Conservation (phyloP, 2,888 invertebrate genomes). For the Mantis religiosa region DNA sequence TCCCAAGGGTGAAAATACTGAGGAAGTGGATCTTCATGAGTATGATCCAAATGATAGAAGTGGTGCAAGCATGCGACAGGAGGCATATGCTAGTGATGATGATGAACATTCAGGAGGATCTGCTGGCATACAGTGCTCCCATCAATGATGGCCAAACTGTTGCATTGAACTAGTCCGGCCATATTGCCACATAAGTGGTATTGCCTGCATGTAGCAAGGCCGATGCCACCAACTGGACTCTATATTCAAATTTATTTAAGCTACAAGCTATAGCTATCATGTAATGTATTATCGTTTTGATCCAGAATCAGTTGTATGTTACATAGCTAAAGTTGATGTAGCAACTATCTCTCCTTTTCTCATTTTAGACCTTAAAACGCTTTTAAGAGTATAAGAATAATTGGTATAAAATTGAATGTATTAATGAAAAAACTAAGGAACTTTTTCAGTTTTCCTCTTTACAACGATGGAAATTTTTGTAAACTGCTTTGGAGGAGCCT, state of each 20-base stretch:
- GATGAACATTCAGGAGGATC: constrained; percentile 59
- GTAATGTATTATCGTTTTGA: neutral
- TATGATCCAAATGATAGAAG: constrained; percentile 60
- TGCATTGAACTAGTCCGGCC: neutral
- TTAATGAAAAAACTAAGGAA: neutral
- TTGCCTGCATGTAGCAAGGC: neutral
- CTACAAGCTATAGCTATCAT: neutral
- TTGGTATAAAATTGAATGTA: neutral
- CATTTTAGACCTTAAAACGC: neutral
- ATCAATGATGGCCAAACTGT: constrained; percentile 57
- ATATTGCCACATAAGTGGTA: neutral
- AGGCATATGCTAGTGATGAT: constrained; percentile 69
- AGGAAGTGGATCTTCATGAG: constrained; percentile 79
- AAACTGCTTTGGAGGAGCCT: neutral
- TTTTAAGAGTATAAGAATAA: neutral
- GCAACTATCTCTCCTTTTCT: neutral
- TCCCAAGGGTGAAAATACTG: constrained; percentile 76
- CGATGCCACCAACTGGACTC: neutral
- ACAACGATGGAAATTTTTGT: neutral
- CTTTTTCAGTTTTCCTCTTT: neutral
- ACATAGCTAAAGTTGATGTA: neutral
- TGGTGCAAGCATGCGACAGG: constrained; percentile 49
- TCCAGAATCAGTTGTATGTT: neutral
- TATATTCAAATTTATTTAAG: neutral
- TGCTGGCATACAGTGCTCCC: constrained; percentile 72